Evolutionary conservation across 2,888 invertebrate species (phyloP).

Genomic region (Melinaea marsaeus): DNA sequence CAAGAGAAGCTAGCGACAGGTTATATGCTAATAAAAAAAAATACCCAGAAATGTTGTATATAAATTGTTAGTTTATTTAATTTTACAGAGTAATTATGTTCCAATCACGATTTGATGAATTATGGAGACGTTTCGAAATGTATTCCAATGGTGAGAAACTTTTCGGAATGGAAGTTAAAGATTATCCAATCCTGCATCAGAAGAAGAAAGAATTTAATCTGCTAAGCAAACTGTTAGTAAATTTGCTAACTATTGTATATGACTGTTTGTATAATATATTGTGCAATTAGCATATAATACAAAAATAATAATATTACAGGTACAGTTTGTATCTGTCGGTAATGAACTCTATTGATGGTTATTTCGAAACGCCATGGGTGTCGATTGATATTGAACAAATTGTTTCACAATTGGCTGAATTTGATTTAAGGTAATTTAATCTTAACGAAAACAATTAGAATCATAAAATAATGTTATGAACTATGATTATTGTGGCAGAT

Average conservation of each 20-base stretch:
- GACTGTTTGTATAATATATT: neutral
- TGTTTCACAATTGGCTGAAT: conserved; percentile 86
- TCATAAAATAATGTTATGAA: neutral
- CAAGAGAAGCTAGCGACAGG: conserved; percentile 92
- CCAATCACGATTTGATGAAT: conserved; percentile 88
- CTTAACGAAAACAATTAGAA: neutral
- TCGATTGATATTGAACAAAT: conserved; percentile 91
- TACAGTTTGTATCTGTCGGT: conserved; percentile 85
- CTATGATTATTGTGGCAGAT: conserved; percentile 69
- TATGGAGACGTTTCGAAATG: conserved; percentile 89
- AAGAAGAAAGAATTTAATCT: conserved; percentile 91
- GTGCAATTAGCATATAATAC: neutral
- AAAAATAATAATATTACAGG: conserved; percentile 41
- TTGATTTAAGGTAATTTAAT: conserved; percentile 82
- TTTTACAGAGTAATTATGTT: conserved; percentile 81
- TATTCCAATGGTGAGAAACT: conserved; percentile 90
- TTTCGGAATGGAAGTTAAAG: conserved; percentile 89
- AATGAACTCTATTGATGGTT: conserved; percentile 90
- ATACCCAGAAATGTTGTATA: neutral
- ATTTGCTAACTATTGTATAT: conserved; percentile 6
- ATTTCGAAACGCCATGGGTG: conserved; percentile 90
- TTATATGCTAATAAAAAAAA: conserved; percentile 34
- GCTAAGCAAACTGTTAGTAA: conserved; percentile 86
- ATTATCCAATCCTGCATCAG: conserved; percentile 87
- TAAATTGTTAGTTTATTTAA: conserved; percentile 3